These are phyloP conservation scores for Stegodyphus mimosarum DNA, from an alignment of 1,140 invertebrate species.

Conservation along the genomic window DNA sequence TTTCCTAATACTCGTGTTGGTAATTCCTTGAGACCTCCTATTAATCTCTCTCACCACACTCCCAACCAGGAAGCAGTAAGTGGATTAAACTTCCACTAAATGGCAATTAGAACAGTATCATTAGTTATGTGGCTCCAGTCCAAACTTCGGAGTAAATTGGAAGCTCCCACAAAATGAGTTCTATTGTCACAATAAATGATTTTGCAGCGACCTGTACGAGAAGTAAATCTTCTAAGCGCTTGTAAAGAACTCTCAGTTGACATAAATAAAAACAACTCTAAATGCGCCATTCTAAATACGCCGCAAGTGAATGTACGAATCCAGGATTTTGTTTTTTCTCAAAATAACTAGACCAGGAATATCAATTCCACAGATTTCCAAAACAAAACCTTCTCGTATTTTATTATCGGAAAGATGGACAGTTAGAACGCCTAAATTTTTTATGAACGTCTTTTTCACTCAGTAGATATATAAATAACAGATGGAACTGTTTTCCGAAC, in stretches of 20 bases:
- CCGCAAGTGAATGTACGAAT: conserved; percentile 67
- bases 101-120: background rate
- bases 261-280: conserved; percentile 66
- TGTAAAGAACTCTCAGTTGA: conserved; percentile 64
- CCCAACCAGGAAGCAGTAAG: background rate
- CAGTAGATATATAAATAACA: too few species aligned
- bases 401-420: too few species aligned
- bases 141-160: background rate
- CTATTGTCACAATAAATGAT: conserved; percentile 46
- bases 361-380: too few species aligned
- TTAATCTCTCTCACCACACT: background rate
- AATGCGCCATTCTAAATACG: conserved; percentile 65
- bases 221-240: conserved; percentile 65
- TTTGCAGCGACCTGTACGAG: conserved; percentile 63
- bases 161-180: background rate
- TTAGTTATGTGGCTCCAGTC: background rate
- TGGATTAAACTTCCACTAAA: background rate
- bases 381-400: too few species aligned
- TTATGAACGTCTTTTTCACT: too few species aligned
- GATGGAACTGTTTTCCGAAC: too few species aligned
- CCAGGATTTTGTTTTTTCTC: too few species aligned
- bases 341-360: too few species aligned
- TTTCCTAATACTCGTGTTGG: background rate
- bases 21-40: background rate
- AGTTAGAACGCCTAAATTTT: too few species aligned